Base-by-base conservation (phyloP, 2,113 vertebrate genomes). In the Neogobius melanostomus region DNA sequence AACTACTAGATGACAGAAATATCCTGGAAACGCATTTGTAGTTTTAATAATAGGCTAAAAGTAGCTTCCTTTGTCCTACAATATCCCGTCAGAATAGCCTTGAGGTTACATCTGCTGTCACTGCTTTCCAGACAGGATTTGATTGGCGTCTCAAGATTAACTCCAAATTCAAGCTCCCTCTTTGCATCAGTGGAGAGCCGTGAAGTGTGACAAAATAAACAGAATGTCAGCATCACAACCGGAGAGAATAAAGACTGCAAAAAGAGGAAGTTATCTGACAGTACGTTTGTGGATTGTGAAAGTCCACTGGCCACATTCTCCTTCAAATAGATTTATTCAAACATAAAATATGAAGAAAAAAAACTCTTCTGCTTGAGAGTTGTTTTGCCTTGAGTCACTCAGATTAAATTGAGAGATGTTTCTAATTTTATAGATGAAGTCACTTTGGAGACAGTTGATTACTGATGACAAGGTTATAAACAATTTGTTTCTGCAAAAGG, bases 51-150 rank as follows among this genome's bases (percentile, higher is more conserved):
- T 36, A 9, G 10, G 62, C 63, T 11, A 60, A 36, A 68, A 73
- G 63, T 48, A 47, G 53, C 8, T 49, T 56, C 62, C 11, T 64
- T 71, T 60, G 44, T 12, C 36, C 56, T 59, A 16, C 46, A 11
- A 64, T 68, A 66, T 60, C 49, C 50, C 7, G 51, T 69, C 56
- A 66, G 68, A 74, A 69, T 60, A 74, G 48, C 71, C 76, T 71
- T 5, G 11, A 68, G 53, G 51, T 49, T 72, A 50, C 50, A 68
- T 68, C 72, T 50, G 14, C 68, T 76, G 64, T 74, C 71, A 77
- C 16, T 60, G 68, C 61, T 15, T 56, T 43, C 64, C 46, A 1
- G 12, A 68, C 21, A 46, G 8, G 7, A 68, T 75, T 77, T 71
- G 64, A 62, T 51, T 57, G 36, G 64, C 54, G 8, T 48, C 65